Evolutionary conservation across 1,140 invertebrate genomes (phyloP).

Genomic region (Holcopasites calliopsidis): DNA sequence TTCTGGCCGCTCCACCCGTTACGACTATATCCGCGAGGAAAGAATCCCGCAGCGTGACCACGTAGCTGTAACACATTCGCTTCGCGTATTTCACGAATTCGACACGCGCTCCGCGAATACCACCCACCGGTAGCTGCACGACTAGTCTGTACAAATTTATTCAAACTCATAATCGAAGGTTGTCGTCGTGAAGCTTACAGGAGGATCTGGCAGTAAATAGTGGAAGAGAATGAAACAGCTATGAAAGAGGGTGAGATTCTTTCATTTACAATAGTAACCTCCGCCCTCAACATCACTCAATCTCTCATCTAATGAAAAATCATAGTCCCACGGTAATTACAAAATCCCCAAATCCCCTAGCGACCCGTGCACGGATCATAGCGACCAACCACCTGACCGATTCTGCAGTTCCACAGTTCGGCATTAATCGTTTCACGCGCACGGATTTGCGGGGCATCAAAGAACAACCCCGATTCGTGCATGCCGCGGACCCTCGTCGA

Average conservation of each 20-base stretch:
- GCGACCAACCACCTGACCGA: background rate
- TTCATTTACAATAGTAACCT: background rate
- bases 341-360: conserved; percentile 23
- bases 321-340: conserved; percentile 22
- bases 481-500: conserved; percentile 36
- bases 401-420: background rate
- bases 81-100: background rate
- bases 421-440: conserved; percentile 60
- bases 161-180: no score
- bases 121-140: no score
- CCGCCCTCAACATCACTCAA: background rate
- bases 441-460: conserved; percentile 59
- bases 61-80: conserved; percentile 24
- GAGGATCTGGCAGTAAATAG: no score
- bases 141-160: no score
- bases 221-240: no score
- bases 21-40: conserved; percentile 48
- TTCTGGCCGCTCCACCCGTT: conserved; percentile 32
- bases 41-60: conserved; percentile 33
- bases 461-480: conserved; percentile 36
- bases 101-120: no score
- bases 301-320: conserved; percentile 15
- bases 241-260: no score
- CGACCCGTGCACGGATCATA: background rate
- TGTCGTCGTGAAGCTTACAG: no score